These are phyloP conservation scores for Glaucomys volans DNA, from an alignment of 2,113 vertebrate species.

Conservation along the genomic window DNA sequence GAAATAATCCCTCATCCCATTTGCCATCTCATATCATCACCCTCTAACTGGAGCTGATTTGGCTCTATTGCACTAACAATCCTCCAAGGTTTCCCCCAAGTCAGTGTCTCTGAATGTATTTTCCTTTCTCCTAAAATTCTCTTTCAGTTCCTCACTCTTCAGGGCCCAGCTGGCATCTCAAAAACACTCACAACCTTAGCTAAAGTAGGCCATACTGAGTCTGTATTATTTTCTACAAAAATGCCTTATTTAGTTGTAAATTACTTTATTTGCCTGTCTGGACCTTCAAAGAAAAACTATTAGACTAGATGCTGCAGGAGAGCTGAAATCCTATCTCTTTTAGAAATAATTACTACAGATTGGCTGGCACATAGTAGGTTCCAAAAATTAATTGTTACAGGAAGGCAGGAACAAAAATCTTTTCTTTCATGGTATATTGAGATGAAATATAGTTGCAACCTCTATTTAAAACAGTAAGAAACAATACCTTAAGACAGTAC, in stretches of 20 bases:
- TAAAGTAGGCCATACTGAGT: background rate
- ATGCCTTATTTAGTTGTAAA: background rate
- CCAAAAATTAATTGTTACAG: background rate
- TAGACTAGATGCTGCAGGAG: background rate
- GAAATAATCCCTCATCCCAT: rapidly evolving
- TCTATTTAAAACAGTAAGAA: background rate
- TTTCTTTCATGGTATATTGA: background rate
- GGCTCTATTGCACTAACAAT: background rate
- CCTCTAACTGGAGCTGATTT: background rate
- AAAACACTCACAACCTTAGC: background rate
- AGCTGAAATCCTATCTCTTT: background rate
- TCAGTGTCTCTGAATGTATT: background rate
- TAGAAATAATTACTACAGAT: background rate
- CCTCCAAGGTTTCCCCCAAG: background rate
- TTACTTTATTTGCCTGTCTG: background rate
- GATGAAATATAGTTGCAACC: background rate
- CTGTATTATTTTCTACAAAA: background rate
- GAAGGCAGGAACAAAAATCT: background rate
- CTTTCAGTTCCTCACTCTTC: background rate
- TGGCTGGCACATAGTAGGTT: background rate
- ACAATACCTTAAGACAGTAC: background rate
- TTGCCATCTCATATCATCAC: background rate
- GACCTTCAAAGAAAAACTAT: background rate
- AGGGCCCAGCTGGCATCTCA: background rate
- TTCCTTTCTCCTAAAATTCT: background rate